Conservation (phyloP, 2,797 vertebrate species). For the Rhynchotus rufescens region DNA sequence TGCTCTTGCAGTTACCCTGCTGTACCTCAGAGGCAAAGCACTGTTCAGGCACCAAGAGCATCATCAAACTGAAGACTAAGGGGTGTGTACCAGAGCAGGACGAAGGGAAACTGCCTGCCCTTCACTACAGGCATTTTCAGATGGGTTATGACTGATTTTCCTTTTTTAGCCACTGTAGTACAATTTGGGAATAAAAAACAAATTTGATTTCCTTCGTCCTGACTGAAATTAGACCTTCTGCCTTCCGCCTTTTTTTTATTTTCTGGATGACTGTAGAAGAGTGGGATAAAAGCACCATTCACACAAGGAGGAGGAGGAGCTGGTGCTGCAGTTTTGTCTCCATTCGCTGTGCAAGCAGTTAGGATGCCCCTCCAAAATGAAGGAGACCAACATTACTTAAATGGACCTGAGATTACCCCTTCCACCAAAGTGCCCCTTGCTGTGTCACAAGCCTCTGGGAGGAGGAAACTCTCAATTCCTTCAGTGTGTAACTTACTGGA, state of each 20-base stretch:
- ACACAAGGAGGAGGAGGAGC: neutral
- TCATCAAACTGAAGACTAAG: neutral
- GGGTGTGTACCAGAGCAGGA: neutral
- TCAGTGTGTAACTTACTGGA: neutral
- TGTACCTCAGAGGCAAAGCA: neutral
- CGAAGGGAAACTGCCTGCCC: too few relatives aligned
- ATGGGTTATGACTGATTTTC: neutral
- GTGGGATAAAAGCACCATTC: neutral
- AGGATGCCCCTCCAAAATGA: neutral
- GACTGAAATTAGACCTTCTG: neutral
- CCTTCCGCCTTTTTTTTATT: neutral
- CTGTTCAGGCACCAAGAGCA: neutral
- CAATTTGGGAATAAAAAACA: neutral
- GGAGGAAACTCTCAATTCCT: neutral
- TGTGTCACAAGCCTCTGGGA: neutral
- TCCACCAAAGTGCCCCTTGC: neutral
- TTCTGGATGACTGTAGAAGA: neutral
- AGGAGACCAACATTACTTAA: neutral
- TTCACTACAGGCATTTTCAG: neutral
- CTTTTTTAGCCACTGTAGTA: neutral
- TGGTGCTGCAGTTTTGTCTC: neutral
- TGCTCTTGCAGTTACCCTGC: neutral
- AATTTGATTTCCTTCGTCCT: neutral
- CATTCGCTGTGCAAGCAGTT: neutral
- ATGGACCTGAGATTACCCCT: rapidly evolving